Evolutionary conservation across 30 jellyfish, hydroid and myxozoan genomes (phyloP).

Genomic region (Turritopsis dohrnii): DNA sequence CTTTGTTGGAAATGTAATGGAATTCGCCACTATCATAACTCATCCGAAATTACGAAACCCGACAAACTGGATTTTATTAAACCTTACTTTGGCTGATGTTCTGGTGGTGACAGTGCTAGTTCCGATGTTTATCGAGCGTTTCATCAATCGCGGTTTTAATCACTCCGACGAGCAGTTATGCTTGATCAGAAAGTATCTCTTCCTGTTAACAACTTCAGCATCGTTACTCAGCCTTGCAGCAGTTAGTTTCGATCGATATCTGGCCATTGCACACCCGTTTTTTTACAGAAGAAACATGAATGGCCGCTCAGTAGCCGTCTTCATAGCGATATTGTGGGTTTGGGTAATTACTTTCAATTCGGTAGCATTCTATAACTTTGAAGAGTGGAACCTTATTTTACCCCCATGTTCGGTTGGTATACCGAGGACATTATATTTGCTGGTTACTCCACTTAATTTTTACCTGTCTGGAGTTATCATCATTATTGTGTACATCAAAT

Average conservation of each 20-base stretch:
- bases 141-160: conserved; percentile 22
- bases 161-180: conserved; percentile 12
- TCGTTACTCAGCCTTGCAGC: conserved; percentile 68
- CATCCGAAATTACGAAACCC: conserved; percentile 48
- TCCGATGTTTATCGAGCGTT: conserved; percentile 31
- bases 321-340: conserved; percentile 47
- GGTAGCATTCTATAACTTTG: conserved; percentile 16
- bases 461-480: conserved; percentile 68
- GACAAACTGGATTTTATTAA: conserved; percentile 50
- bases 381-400: conserved; percentile 43
- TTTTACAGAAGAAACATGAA: conserved; percentile 35
- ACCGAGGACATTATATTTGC: conserved; percentile 54
- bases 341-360: conserved; percentile 24
- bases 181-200: conserved; percentile 49
- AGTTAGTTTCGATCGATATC: conserved; percentile 73
- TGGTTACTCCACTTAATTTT: conserved; percentile 60
- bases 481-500: conserved; percentile 55
- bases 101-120: conserved; percentile 53
- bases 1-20: neutral
- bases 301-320: conserved; percentile 1
- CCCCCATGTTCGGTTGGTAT: conserved; percentile 56
- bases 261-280: conserved; percentile 60
- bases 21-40: neutral
- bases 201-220: conserved; percentile 60
- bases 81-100: conserved; percentile 62